Conservation (phyloP, 2,888 invertebrate genomes). For the Nemotelus pantherinus region DNA sequence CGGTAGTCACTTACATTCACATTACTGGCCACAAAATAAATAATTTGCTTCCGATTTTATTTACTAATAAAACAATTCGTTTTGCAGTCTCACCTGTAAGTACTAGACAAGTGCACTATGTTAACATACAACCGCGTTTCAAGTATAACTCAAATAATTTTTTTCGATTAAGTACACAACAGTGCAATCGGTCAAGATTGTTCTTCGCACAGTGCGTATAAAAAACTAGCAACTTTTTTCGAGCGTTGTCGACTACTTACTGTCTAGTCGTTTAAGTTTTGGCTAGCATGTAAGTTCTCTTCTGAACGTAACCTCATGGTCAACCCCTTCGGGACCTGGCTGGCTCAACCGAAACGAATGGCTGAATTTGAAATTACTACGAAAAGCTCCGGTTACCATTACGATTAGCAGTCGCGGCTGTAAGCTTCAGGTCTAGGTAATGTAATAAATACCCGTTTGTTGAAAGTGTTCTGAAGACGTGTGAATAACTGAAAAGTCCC, state of each 20-base stretch:
- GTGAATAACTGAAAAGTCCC: too few species aligned
- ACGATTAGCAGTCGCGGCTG: not conserved
- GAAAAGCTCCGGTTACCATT: slow-evolving; percentile 4
- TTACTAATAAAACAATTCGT: too few species aligned
- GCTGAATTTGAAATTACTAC: slow-evolving; percentile 5
- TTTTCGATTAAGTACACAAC: too few species aligned
- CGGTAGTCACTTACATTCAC: too few species aligned
- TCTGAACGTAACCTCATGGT: not conserved
- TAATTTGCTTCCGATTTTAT: too few species aligned
- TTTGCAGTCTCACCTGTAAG: too few species aligned
- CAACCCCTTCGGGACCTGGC: not conserved
- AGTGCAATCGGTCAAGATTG: too few species aligned
- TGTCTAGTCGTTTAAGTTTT: not conserved
- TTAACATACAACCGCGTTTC: too few species aligned
- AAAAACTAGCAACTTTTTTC: not conserved
- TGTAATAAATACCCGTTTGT: not conserved
- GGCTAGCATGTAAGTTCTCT: not conserved
- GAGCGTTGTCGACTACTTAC: slow-evolving; percentile 14
- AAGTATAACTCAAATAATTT: too few species aligned
- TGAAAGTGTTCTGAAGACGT: not conserved
- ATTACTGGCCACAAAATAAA: too few species aligned
- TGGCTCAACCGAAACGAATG: not conserved
- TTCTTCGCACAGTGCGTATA: not conserved
- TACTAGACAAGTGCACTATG: too few species aligned
- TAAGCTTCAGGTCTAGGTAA: not conserved